Base-by-base conservation (phyloP, 2,797 vertebrate species). In the Danio aesculapii region DNA sequence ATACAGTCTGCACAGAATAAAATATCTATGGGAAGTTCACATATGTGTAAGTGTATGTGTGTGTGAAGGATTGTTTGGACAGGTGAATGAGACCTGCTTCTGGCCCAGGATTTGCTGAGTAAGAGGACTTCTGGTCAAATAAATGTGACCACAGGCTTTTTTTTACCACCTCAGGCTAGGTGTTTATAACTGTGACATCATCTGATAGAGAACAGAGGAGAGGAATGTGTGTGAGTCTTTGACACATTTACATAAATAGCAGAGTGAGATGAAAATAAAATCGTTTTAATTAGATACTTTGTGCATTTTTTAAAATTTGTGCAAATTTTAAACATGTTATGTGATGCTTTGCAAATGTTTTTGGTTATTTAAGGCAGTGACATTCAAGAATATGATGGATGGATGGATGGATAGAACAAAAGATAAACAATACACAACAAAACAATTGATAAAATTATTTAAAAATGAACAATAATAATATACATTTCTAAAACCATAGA, bases 51-150 rank as follows among this genome's bases (percentile, higher is more conserved):
- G 30, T 30, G 30, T 30, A 30, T 30, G 30, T 30, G 30, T 30
- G 30, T 30, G 30, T 41, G 55, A 46, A 41, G 13, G 39, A 5
- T 6, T 80, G 79, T 84, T 76, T 84, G 58, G 63, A 85, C 84
- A 85, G 84, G 81, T 83, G 81, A 83, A 73, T 59, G 74, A 63
- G 44, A 68, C 66, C 49, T 63, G 68, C 55, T 61, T 69, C 66
- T 70, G n/a, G 30, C 30, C n/a, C 1, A 41, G 14, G 30, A 50
- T 78, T 59, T 7, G 66, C 68, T 63, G 73, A 80, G 74, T 83
- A 81, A 83, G 77, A 64, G 41, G 30, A 43, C 6, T 68, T 72
- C 61, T 41, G 53, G 59, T 68, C 76, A 66, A 79, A 80, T 67
- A 76, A 73, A 71, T 46, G 46, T 72, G 76, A 79, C 53, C 49